Evolutionary conservation across 1,140 invertebrate genomes (phyloP), one percentile per base, ranked within the genome.

Genomic region (Muscidifurax raptorellus): DNA sequence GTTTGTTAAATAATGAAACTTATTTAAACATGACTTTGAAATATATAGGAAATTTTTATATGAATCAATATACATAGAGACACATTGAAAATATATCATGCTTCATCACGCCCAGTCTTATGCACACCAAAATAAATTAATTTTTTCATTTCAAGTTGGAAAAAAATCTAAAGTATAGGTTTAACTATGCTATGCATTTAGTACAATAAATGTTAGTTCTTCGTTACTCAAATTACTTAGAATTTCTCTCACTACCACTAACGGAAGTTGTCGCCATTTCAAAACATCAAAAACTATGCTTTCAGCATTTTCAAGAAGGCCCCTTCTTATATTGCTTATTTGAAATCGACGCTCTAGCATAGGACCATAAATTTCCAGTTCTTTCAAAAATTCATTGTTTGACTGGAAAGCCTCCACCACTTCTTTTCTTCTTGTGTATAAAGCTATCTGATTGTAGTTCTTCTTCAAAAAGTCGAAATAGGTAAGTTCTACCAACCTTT

Each of bases 231-330:
- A 36, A n/a, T 74, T 32, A 74, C 71, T 40, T 40, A 74, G 22
- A n/a, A 74, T 74, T 74, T 74, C 71, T 74, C 71, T 28, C 2
- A 74, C 71, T n/a, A 74, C 71, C 3, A 74, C 71, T 40, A 74
- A n/a, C 1, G 71, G n/a, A n/a, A 74, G 28, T 22, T 74, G 32
- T 18, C 13, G 71, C 28, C 32, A 74, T 40, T 74, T 74, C 71
- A 74, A 36, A 22, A 74, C n/a, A 74, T 74, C 71, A 36, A 74
- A 74, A 10, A 74, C 7, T 18, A 40, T 74, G n/a, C 10, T 40
- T 74, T 74, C 71, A 22, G 32, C 71, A 22, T 40, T 74, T 22
- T 74, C 71, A 12, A 40, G 9, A 36, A 74, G 71, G 22, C 71
- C 71, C 40, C 71, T 32, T 40, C 71, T 74, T 15, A 74, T 12